Evolutionary conservation across 1,140 invertebrate genomes (phyloP), one percentile per base, ranked within the genome.

Genomic region (Drosophila littoralis): DNA sequence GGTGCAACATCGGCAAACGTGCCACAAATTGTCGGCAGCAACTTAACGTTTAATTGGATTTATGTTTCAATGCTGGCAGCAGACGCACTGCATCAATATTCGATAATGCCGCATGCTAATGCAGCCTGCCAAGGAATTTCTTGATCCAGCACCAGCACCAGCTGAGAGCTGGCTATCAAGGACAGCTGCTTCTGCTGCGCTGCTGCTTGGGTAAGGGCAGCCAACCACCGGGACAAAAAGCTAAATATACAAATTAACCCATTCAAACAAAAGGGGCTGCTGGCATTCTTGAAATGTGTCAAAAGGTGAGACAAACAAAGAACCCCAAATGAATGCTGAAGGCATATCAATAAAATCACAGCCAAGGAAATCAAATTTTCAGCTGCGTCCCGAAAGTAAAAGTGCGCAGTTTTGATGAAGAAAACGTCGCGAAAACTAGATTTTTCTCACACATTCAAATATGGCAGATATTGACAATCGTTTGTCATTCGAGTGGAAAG

Each of bases 241-340:
- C 73, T 86, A 86, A 86, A 77, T 86, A 86, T 78, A 88, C 83
- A 88, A 88, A 88, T 88, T 88, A 88, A 88, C 83, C 84, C 83
- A 70, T 89, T 89, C 79, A 77, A 83, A 89, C 84, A 89, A 88
- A 46, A 36, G 40, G 12, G 33, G 32, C 48, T 17, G 15, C 64
- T 52, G 28, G 65, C 43, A 52, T 74, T 70, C 75, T 88, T 64
- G 65, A 69, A 77, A 77, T 77, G 80, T 89, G 84, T 88, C 68
- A 89, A 74, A 80, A 75, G 64, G 61, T 61, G 55, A 17, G 48
- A 13, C 67, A 73, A 76, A 88, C 84, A 88, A 88, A 74, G 50
- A 65, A 61, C 50, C 46, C 17, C 52, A 82, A 86, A 86, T 86
- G 81, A 79, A 28, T 28, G 70, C 75, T 58, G 59, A 74, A 45